Evolutionary conservation across 2,888 invertebrate species (phyloP), one percentile per base, ranked within the genome.

Genomic region (Polymixis lichenea): DNA sequence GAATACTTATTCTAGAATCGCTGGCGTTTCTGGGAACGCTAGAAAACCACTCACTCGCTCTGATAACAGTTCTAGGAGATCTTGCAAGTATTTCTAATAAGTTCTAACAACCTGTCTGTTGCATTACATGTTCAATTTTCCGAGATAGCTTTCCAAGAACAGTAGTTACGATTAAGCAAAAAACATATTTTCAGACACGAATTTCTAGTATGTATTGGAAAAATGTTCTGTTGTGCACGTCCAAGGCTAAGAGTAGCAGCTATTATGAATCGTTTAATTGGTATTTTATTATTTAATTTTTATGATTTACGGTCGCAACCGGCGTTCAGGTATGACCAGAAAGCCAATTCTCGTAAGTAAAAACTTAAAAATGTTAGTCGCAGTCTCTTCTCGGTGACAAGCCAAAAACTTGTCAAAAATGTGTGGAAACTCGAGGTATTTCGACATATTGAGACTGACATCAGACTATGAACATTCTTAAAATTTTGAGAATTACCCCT

Each of bases 61-160:
- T 61, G 80, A 58, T 86, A 51, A 38, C 32, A 58, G 61, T 65
- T 60, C 76, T 65, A 61, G 75, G 61, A 70, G 55, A 70, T 61
- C 55, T 58, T 71, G 75, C 69, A 79, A 75, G 66, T 78, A 77
- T 78, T 78, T 72, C 61, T 67, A 56, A 61, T 58, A 67, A 72
- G 65, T 61, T 69, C 55, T 62, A 64, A 76, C 62, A 70, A 69
- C 69, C 46, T 77, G 65, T 69, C 66, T 65, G 55, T 74, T 51
- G 55, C 73, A 25, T 9, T 13, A 25, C 17, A 49, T 61, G 43
- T 25, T 53, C 2, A 60, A 17, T 60, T 72, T n/a, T 32, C 38
- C 6, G 7, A 25, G 13, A 56, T 56, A 22, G 19, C 1, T 32
- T 67, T 51, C 28, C 53, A 25, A 17, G 19, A 55, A 72, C 0